phyloP scores from a whole-genome alignment of 35 echinoderm and acorn worm genomes.

The Heliocidaris erythrogramma region DNA sequence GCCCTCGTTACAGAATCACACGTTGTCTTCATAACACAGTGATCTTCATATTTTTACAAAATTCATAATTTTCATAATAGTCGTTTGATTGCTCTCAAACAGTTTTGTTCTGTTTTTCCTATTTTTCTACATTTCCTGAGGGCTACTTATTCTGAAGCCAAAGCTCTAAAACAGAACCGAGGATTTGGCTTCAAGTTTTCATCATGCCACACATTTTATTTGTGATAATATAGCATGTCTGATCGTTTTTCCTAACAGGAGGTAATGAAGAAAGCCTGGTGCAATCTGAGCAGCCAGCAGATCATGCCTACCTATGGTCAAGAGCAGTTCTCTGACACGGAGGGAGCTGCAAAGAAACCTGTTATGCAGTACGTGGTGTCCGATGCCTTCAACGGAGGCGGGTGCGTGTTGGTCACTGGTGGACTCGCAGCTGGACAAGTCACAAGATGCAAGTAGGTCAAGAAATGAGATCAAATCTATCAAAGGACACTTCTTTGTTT shows the following conservation, averaged over 20 bases:
- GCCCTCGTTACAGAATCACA: no score
- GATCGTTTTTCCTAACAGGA: constrained; percentile 37
- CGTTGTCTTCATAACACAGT: no score
- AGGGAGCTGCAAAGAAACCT: constrained; percentile 21
- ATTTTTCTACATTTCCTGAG: no score
- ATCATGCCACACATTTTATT: neutral
- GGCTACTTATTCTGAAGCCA: no score
- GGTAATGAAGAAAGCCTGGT: constrained; percentile 82
- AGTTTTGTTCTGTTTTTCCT: no score
- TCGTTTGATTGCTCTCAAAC: no score
- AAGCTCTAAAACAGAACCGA: no score
- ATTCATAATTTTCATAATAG: no score
- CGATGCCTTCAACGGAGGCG: constrained; percentile 83
- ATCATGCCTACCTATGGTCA: constrained; percentile 61
- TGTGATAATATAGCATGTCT: neutral
- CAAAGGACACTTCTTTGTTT: neutral
- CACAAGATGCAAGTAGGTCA: constrained; percentile 68
- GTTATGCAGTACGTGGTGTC: constrained; percentile 56
- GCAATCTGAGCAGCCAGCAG: constrained; percentile 84
- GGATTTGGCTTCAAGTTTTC: no score
- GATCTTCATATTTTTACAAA: no score
- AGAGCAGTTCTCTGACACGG: constrained; percentile 46
- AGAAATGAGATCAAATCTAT: neutral
- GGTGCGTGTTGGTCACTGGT: constrained; percentile 66
- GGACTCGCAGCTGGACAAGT: constrained; percentile 28